These are phyloP conservation scores for Zeus faber DNA, from an alignment of 2,113 vertebrate genomes.

Conservation along the genomic window DNA sequence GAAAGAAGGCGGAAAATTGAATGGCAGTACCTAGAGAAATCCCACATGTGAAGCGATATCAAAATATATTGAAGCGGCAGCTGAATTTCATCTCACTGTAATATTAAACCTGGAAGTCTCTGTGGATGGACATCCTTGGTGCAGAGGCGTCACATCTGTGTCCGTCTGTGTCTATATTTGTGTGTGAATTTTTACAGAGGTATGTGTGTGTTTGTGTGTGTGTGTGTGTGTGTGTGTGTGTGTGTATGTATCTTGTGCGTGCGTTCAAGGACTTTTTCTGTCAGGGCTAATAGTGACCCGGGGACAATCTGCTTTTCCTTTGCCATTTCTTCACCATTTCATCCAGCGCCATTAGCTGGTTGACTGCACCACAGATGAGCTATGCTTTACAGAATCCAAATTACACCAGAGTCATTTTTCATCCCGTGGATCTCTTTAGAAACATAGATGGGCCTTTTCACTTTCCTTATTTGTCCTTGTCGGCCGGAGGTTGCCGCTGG, in stretches of 20 bases:
- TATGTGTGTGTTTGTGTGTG: background rate
- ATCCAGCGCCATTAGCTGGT: conserved; percentile 54
- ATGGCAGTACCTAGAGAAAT: no score
- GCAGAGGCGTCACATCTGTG: background rate
- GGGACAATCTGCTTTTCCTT: conserved; percentile 26
- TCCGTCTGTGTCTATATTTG: background rate
- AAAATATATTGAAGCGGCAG: no score
- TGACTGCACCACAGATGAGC: conserved; percentile 66
- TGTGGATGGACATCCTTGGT: no score
- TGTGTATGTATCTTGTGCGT: background rate
- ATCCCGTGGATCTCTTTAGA: conserved; percentile 57
- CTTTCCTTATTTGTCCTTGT: conserved; percentile 71
- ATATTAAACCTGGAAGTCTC: background rate
- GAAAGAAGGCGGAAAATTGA: no score
- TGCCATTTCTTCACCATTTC: conserved; percentile 37
- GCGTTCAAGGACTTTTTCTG: conserved; percentile 27
- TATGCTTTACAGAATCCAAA: conserved; percentile 66
- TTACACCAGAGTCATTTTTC: conserved; percentile 65
- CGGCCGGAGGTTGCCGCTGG: conserved; percentile 61
- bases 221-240: background rate
- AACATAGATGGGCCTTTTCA: conserved; percentile 59
- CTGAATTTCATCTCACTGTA: no score
- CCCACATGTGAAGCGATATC: no score
- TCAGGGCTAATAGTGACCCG: conserved; percentile 17
- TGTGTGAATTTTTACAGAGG: background rate